Evolutionary conservation across 2,797 vertebrate genomes (phyloP), one percentile per base, ranked within the genome.

Genomic region (Podarcis siculus): DNA sequence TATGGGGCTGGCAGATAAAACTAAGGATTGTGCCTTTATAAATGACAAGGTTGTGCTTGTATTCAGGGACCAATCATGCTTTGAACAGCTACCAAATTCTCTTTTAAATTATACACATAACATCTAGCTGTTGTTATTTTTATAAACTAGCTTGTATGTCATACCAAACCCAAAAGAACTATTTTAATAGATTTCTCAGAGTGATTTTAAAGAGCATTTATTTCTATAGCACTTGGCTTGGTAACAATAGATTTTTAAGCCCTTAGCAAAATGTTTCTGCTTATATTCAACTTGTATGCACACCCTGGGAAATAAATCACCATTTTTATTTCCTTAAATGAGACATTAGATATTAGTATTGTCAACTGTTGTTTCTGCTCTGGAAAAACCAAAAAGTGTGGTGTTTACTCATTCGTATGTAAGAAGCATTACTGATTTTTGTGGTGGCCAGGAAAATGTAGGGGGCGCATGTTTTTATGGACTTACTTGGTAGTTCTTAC

Each of bases 271-370:
- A 81, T 39, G 1, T 0, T 61, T 2, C 67, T 0, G 67, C 91
- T 87, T 83, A 61, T 83, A 0, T 30, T 35, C 39, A 83, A 67
- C 55, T 13, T 1, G 42, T 35, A 61, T 61, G 17, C 13, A 2
- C 58, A 77, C 87, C 61, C 2, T 27, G 49, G 49, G 15, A 13
- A 17, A n/a, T 87, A 37, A 85, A 87, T 21, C 73, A 0, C 0
- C 49, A 55, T 55, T 82, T 67, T 82, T 42, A 42, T 69, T 82
- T 66, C 21, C 80, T 82, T 82, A 72, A 83, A 72, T 30, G 61
- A 19, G 61, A 64, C 73, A 12, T 17, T 55, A 58, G 27, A 64
- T 83, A 49, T 9, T 55, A 58, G 13, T 23, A 75, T 49, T 19
- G 6, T 32, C 15, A 42, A 42, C 8, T 21, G 35, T 19, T 76